Evolutionary conservation across 1,140 invertebrate species (phyloP), one percentile per base, ranked within the genome.

Genomic region (Alviniconcha marisindica): DNA sequence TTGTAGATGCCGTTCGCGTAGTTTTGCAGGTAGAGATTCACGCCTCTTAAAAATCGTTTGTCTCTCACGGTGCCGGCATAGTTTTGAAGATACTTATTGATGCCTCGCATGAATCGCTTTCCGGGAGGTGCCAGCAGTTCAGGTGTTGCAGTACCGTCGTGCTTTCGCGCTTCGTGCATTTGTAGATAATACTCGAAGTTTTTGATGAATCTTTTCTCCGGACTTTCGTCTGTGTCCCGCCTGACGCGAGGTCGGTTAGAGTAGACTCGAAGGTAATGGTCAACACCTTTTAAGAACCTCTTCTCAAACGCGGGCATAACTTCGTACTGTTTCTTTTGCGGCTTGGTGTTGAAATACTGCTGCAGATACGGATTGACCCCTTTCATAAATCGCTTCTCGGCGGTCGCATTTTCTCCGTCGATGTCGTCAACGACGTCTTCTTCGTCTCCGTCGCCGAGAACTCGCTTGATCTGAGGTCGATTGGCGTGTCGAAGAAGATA

Each of bases 121-220:
- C 4, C 2, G 18, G 73, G 73, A n/a, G 14, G 28, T 18, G 5
- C 14, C 31, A n/a, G 28, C 1, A 21, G 14, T 33, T 38, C 73
- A n/a, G 2, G 44, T 51, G 21, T 36, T 10, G 15, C 71, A 10
- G 24, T 51, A 10, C 51, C 44, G 40, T 31, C 33, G 10, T 51
- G 24, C 73, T 48, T 28, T 24, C 18, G 24, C 21, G n/a, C 21
- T 12, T 54, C 44, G 44, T n/a, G 28, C 42, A 76, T 12, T 31
- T 76, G 73, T 51, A 48, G 42, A 38, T 74, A 74, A 38, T 76
- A 51, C 21, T 51, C 73, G 14, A 28, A 51, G 40, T 54, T 54
- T 31, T 76, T 76, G 42, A 76, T 76, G 73, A 76, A 76, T 21
- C 73, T 40, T 76, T 76, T 76, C 12, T 31, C 73, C 3, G 28